Conservation (phyloP, 2,888 invertebrate species). For the Andrena bucephala region DNA sequence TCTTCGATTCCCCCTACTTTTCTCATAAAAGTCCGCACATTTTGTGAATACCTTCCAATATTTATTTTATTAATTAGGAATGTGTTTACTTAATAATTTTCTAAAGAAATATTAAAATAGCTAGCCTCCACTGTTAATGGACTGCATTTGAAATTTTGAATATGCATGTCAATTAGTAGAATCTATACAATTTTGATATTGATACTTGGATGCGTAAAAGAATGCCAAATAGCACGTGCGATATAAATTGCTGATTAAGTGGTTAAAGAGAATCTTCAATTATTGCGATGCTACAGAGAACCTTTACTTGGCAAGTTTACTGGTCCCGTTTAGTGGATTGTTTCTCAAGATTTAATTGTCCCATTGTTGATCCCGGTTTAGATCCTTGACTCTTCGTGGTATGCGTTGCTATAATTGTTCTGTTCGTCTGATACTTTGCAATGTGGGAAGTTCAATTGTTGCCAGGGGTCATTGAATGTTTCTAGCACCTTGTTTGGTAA, state of each 20-base stretch:
- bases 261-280: not conserved
- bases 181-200: no score
- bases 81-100: no score
- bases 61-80: no score
- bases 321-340: constrained; percentile 33
- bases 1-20: not conserved
- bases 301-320: constrained; percentile 21
- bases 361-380: constrained; percentile 42
- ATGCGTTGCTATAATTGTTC: constrained; percentile 26
- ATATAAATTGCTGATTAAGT: not conserved
- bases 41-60: not conserved
- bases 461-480: constrained; percentile 19
- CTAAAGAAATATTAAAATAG: no score
- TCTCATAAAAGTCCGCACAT: constrained; percentile 5
- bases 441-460: constrained; percentile 43
- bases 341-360: constrained; percentile 61
- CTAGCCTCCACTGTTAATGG: no score
- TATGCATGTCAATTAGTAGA: no score
- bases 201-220: not conserved
- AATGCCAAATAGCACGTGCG: not conserved
- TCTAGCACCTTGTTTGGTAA: not conserved
- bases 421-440: constrained; percentile 40
- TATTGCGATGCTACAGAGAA: constrained; percentile 10
- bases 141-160: no score
- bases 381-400: constrained; percentile 19